These are phyloP conservation scores for Ciconia boyciana DNA, from an alignment of 2,113 vertebrate species.

Conservation along the genomic window DNA sequence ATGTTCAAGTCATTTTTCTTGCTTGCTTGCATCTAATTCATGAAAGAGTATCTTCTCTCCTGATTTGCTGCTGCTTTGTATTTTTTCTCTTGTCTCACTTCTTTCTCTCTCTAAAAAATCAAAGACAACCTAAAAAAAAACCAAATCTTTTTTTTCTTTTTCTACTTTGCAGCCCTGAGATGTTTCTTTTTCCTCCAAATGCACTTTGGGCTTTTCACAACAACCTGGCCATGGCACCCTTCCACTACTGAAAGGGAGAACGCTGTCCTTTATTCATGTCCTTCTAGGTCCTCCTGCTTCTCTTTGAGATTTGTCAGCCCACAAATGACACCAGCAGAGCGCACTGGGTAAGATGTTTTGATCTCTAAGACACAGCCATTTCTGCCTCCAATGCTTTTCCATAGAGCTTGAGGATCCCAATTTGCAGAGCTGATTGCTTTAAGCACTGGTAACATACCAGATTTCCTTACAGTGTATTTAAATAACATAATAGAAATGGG, in stretches of 20 bases:
- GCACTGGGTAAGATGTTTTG: not conserved
- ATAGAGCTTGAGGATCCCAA: not conserved
- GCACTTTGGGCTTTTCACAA: not conserved
- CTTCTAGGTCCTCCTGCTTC: not conserved
- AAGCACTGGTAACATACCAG: not conserved
- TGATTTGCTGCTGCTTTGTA: not conserved
- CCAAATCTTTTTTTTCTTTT: not conserved
- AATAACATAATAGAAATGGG: not conserved
- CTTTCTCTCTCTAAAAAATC: not conserved
- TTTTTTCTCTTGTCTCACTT: not conserved
- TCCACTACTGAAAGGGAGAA: not conserved
- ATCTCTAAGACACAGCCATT: not conserved
- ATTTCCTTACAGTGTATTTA: not conserved
- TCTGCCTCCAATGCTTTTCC: not conserved
- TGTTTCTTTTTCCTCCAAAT: not conserved
- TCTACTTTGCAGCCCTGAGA: not conserved
- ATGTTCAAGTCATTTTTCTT: not conserved
- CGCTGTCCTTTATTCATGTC: not conserved
- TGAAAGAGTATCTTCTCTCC: not conserved
- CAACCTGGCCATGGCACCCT: not conserved
- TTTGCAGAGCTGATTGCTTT: not conserved
- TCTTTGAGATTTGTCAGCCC: not conserved
- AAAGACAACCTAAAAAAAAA: not conserved
- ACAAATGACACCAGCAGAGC: not conserved
- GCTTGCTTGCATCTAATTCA: not conserved